phyloP scores from a whole-genome alignment of 2,888 invertebrate genomes.

The Coleophora deauratella region DNA sequence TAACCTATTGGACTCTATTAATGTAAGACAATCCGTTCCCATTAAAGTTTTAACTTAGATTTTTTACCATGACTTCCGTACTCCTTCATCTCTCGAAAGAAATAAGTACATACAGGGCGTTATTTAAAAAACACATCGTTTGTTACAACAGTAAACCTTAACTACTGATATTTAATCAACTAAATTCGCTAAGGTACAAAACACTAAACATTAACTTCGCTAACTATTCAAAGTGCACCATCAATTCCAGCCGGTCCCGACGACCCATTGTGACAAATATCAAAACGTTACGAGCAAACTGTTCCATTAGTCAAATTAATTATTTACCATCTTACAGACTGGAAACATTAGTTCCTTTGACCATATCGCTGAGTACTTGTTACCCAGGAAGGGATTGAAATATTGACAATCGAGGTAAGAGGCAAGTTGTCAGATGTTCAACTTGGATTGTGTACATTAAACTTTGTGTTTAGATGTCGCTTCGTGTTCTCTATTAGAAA shows the following conservation, averaged over 20 bases:
- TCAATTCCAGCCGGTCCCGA: slow-evolving; percentile 25
- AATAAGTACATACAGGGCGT: no score
- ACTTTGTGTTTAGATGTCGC: no score
- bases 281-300: slow-evolving; percentile 51
- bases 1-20: no score
- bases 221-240: slow-evolving; percentile 18
- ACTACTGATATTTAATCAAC: slow-evolving; percentile 19
- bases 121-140: no score
- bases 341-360: slow-evolving; percentile 57
- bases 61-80: no score
- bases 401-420: slow-evolving; percentile 54
- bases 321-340: slow-evolving; percentile 56
- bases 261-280: slow-evolving; percentile 49
- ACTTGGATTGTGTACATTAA: no score
- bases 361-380: slow-evolving; percentile 30
- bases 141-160: no score
- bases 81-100: no score
- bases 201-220: neutral
- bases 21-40: no score
- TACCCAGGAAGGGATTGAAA: slow-evolving; percentile 23
- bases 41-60: no score
- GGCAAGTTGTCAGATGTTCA: slow-evolving; percentile 40
- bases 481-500: no score
- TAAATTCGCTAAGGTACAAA: slow-evolving; percentile 10
- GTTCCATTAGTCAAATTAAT: slow-evolving; percentile 71